Conservation (phyloP, 2,797 vertebrate species). For the Neopelma chrysocephalum region DNA sequence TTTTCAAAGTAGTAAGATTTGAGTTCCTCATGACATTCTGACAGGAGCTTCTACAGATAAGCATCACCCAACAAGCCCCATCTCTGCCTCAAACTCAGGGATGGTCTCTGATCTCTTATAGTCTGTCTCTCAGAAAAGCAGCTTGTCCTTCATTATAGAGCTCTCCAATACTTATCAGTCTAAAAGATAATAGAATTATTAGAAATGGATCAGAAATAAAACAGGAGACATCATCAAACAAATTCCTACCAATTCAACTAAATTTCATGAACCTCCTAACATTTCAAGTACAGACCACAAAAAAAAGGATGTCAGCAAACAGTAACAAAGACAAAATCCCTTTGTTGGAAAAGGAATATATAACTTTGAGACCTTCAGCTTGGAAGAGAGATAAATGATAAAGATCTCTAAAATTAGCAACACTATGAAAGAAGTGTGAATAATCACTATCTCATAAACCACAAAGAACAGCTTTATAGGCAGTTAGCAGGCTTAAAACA, state of each 20-base stretch:
- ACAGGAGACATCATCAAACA: neutral
- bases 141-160: neutral
- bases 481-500: neutral
- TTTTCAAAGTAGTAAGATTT: neutral
- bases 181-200: neutral
- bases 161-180: neutral
- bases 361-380: neutral
- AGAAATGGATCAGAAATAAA: neutral
- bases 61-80: neutral
- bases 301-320: neutral
- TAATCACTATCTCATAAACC: neutral
- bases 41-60: neutral
- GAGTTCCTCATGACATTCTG: neutral
- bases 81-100: neutral
- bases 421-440: neutral
- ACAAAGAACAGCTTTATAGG: neutral
- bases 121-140: neutral
- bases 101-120: neutral
- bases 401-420: neutral
- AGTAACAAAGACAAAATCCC: neutral
- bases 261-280: neutral
- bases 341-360: neutral
- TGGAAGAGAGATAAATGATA: neutral
- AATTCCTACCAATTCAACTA: neutral
- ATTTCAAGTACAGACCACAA: neutral